A percentile compares a stretch with the other conserved stretches of the same genome.
Evolutionary conservation across 2,797 vertebrate species (phyloP).

Genomic region (Acanthurus tractus): DNA sequence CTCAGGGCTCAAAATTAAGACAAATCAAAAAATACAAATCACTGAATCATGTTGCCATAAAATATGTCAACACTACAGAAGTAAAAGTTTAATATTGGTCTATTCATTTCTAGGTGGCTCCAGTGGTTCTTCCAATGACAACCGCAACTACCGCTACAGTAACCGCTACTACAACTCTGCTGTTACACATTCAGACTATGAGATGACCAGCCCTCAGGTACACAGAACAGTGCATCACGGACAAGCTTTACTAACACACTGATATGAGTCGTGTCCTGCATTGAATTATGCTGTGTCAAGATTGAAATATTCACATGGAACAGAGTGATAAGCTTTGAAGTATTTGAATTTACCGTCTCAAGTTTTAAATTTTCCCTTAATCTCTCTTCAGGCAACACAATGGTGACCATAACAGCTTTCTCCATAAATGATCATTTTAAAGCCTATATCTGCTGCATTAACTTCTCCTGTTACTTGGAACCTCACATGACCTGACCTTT

Average conservation of each 20-base stretch:
- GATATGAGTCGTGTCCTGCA: neutral
- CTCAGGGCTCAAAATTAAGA: neutral
- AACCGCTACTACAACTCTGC: conserved; percentile 95
- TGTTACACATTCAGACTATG: conserved; percentile 93
- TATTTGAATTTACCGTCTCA: too few species aligned
- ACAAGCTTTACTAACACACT: neutral
- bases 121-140: conserved; percentile 97
- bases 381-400: too few species aligned
- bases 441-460: too few species aligned
- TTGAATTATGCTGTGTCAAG: too few species aligned
- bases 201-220: conserved; percentile 97
- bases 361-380: too few species aligned
- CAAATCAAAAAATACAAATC: neutral
- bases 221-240: neutral
- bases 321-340: too few species aligned
- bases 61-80: neutral
- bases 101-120: conserved; percentile 88
- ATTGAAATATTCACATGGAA: too few species aligned
- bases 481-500: too few species aligned
- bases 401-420: too few species aligned
- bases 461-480: too few species aligned
- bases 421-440: too few species aligned
- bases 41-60: neutral
- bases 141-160: conserved; percentile 95
- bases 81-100: neutral